These are phyloP conservation scores for Erannis defoliaria DNA, from an alignment of 2,888 invertebrate genomes.

Conservation along the genomic window DNA sequence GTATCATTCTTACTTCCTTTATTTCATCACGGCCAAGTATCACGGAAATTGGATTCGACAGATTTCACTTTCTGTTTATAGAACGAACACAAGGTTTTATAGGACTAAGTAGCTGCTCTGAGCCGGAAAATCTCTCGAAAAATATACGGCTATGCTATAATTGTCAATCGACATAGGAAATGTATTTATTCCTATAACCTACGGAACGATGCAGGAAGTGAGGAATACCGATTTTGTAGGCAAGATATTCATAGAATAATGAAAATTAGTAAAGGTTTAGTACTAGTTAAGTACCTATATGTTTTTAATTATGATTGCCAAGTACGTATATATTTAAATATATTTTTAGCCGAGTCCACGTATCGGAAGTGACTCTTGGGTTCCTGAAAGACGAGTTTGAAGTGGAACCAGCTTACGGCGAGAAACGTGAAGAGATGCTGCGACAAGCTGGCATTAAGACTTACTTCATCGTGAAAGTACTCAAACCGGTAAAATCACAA, in stretches of 20 bases:
- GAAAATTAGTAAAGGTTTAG: not conserved
- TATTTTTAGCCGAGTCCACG: conserved; percentile 95
- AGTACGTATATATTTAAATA: too few relatives aligned
- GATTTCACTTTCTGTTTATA: conserved; percentile 25
- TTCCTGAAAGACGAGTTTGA: conserved; percentile 96
- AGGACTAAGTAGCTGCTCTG: not conserved
- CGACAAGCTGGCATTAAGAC: conserved; percentile 96
- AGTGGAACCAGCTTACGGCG: conserved; percentile 96
- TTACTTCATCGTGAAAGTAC: conserved; percentile 95
- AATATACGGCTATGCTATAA: not conserved
- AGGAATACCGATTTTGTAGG: not conserved
- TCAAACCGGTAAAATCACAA: conserved; percentile 89
- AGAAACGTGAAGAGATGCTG: conserved; percentile 96
- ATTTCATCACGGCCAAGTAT: conserved; percentile 22
- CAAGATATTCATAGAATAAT: not conserved
- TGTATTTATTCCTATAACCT: not conserved
- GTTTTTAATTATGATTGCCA: not conserved
- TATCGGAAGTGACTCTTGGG: conserved; percentile 95
- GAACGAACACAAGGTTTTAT: conserved; percentile 11
- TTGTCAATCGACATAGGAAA: not conserved
- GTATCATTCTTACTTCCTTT: conserved; percentile 26
- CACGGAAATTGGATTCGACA: conserved; percentile 29
- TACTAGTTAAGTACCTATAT: not conserved
- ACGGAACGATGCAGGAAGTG: not conserved
- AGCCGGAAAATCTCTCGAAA: not conserved